Conservation (phyloP, 2,113 vertebrate species). For the Pogonocichla stellata region DNA sequence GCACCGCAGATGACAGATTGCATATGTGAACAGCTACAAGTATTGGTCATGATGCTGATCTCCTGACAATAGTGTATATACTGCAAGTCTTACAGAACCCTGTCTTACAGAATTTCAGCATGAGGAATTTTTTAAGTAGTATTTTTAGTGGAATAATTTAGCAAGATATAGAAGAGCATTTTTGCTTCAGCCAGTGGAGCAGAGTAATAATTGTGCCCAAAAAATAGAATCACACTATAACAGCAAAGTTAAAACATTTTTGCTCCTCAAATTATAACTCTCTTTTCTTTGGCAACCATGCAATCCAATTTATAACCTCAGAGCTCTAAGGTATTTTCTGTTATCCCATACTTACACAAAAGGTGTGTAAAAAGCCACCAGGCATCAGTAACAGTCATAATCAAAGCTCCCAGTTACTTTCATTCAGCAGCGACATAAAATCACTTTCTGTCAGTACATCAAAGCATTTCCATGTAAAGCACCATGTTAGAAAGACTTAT, state of each 20-base stretch:
- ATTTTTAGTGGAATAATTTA: not conserved
- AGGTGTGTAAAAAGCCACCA: constrained; percentile 26
- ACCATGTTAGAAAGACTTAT: not conserved
- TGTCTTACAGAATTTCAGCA: not conserved
- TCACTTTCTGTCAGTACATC: constrained; percentile 31
- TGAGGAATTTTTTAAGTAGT: not conserved
- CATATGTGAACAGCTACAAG: not conserved
- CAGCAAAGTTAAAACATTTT: not conserved
- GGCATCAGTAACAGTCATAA: constrained; percentile 5
- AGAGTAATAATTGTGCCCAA: not conserved
- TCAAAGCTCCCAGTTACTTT: constrained; percentile 38
- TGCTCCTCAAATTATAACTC: not conserved
- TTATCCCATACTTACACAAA: constrained; percentile 12
- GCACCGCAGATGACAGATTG: not conserved
- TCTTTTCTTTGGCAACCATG: not conserved
- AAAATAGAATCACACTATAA: not conserved
- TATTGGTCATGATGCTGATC: not conserved
- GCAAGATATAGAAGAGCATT: not conserved
- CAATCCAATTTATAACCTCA: not conserved
- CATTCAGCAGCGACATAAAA: constrained; percentile 17
- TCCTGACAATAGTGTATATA: not conserved
- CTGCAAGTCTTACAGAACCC: not conserved
- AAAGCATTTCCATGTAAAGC: not conserved
- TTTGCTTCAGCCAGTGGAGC: not conserved
- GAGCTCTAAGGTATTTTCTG: not conserved